Conservation (phyloP, 30 jellyfish, hydroid and myxozoan genomes). For the Aurelia sp. region DNA sequence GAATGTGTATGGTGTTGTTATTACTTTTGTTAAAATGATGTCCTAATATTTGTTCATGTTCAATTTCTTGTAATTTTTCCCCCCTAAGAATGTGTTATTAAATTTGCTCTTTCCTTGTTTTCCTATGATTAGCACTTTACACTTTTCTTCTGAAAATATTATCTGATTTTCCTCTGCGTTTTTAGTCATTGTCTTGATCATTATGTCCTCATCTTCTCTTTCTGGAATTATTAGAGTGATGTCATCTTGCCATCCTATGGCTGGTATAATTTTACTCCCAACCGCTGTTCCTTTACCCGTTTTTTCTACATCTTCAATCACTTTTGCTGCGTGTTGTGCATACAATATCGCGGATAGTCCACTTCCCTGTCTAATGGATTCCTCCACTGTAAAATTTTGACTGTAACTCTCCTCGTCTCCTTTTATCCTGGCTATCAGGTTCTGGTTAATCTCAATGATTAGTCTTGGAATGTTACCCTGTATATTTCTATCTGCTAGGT, state of each 20-base stretch:
- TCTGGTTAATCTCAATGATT: conserved; percentile 3
- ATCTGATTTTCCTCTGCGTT: too few species aligned
- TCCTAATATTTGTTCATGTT: too few species aligned
- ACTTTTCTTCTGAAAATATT: too few species aligned
- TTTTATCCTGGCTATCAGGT: background rate
- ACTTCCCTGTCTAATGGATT: conserved; percentile 14
- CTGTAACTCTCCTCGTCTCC: conserved; percentile 5
- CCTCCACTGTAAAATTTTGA: background rate
- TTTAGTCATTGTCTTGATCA: background rate
- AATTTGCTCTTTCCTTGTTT: too few species aligned
- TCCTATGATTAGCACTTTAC: too few species aligned
- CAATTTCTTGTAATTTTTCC: too few species aligned
- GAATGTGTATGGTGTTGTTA: too few species aligned
- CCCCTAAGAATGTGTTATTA: too few species aligned
- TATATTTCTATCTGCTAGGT: background rate
- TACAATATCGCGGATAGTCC: background rate
- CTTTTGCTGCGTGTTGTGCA: background rate
- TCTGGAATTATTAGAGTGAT: conserved; percentile 7
- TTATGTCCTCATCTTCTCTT: background rate
- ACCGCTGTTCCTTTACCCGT: background rate
- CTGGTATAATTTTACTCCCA: background rate
- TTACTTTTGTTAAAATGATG: too few species aligned
- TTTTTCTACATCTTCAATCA: background rate
- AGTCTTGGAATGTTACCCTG: background rate
- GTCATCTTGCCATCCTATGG: conserved; percentile 1